Evolutionary conservation across 1,140 invertebrate species (phyloP).

Genomic region (Battus philenor): DNA sequence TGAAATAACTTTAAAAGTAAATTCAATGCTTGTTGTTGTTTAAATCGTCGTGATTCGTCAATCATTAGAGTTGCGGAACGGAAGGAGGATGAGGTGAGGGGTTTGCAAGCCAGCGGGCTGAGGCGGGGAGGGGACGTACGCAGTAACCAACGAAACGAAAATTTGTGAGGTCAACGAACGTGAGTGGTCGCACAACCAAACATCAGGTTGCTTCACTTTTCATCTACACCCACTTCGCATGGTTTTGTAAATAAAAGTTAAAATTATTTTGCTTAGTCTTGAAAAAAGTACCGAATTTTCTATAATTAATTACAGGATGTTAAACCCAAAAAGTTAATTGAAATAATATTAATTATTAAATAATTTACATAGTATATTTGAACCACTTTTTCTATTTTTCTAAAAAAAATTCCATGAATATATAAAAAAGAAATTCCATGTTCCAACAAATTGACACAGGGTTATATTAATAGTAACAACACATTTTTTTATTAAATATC

Average conservation of each 20-base stretch:
- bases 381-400: no score
- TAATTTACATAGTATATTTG: no score
- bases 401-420: no score
- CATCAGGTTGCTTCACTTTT: constrained; percentile 74
- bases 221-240: constrained; percentile 63
- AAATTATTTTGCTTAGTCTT: no score
- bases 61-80: constrained; percentile 49
- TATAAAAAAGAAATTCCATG: no score
- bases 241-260: constrained; percentile 33
- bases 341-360: no score
- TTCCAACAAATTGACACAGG: no score
- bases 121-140: constrained; percentile 28
- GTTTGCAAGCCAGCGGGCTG: constrained; percentile 20
- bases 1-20: constrained; percentile 7
- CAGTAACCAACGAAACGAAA: constrained; percentile 71
- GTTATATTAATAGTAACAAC: no score
- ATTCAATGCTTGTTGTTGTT: constrained; percentile 26
- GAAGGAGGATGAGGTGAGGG: constrained; percentile 19
- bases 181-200: constrained; percentile 61
- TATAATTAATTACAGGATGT: no score
- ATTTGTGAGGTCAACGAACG: constrained; percentile 70
- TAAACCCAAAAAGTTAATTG: no score
- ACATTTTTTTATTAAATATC: no score
- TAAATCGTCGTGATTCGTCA: constrained; percentile 46
- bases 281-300: no score